Evolutionary conservation across 2,113 vertebrate species (phyloP).

Genomic region (Aviceda subcristata): DNA sequence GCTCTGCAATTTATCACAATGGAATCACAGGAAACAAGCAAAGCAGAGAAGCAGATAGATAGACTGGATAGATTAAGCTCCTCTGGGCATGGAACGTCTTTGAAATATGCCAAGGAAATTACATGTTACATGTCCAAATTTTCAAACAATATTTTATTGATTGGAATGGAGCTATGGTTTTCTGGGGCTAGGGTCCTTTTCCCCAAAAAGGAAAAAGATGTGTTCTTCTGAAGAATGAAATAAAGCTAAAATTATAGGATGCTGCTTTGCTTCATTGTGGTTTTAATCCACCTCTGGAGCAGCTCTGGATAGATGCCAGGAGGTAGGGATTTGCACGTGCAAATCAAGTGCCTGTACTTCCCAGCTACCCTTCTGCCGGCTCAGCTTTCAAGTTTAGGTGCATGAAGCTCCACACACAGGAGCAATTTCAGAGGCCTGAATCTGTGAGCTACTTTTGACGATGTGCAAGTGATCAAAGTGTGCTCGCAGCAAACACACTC

Average conservation of each 20-base stretch:
- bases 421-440: background rate
- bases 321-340: background rate
- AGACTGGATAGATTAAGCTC: conserved; percentile 2
- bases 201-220: background rate
- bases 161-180: background rate
- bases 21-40: conserved; percentile 51
- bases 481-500: background rate
- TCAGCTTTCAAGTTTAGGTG: background rate
- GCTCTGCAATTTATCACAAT: conserved; percentile 56
- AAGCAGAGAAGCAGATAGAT: conserved; percentile 43
- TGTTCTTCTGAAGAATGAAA: background rate
- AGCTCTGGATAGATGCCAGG: background rate
- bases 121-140: background rate
- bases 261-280: background rate
- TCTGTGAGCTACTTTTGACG: background rate
- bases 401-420: background rate
- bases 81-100: background rate
- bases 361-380: background rate
- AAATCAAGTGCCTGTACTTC: background rate
- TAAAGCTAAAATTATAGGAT: background rate
- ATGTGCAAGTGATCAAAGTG: background rate
- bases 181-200: background rate
- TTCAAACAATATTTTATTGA: conserved; percentile 25
- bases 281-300: background rate
- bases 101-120: conserved; percentile 25